Percentiles rank a stretch among this genome's conserved stretches.
Evolutionary conservation across 2,797 vertebrate genomes (phyloP).

Genomic region (Artibeus jamaicensis): DNA sequence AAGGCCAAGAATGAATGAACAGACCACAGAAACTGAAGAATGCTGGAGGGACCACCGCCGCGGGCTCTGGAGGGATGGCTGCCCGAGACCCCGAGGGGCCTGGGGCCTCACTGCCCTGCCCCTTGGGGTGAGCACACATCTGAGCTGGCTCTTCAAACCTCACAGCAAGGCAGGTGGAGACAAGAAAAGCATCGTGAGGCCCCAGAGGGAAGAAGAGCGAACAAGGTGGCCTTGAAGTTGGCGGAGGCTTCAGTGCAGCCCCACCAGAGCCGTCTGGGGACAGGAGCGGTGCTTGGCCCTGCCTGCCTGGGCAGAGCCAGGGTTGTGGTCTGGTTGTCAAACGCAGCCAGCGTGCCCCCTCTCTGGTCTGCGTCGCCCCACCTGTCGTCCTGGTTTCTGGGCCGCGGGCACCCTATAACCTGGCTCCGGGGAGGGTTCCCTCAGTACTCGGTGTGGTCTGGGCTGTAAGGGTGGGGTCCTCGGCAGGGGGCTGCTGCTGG

Average conservation of each 20-base stretch:
- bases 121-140: accelerated
- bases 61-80: not conserved
- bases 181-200: not conserved
- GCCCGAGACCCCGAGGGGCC: not conserved
- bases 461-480: not conserved
- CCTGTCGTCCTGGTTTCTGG: accelerated
- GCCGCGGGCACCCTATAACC: accelerated
- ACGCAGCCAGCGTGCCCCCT: accelerated
- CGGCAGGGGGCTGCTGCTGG: not conserved
- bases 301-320: not conserved
- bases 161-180: accelerated
- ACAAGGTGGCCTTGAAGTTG: accelerated
- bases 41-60: accelerated
- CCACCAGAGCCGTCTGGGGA: not conserved
- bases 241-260: not conserved
- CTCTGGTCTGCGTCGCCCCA: accelerated
- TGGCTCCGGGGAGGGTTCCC: not conserved
- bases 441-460: accelerated
- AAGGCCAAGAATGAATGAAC: not conserved
- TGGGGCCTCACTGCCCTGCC: accelerated
- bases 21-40: not conserved
- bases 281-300: not conserved
- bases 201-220: not conserved
- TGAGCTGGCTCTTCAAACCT: not conserved
- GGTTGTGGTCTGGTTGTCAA: accelerated